These are phyloP conservation scores for Sisyra nigra DNA, from an alignment of 2,888 invertebrate genomes.

Conservation along the genomic window DNA sequence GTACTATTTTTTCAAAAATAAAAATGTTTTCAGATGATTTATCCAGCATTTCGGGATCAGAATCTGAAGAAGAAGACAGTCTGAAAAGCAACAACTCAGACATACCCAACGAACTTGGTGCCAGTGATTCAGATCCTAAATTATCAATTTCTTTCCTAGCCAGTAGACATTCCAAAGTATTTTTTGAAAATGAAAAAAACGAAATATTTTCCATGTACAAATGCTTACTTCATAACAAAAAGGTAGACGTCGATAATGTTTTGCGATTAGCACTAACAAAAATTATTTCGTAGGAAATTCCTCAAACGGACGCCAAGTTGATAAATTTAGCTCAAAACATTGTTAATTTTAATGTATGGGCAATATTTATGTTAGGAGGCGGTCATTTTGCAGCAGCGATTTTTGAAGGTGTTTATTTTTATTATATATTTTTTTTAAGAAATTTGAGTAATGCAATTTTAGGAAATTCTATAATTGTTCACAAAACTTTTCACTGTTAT, in stretches of 20 bases:
- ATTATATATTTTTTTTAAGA: constrained; percentile 21
- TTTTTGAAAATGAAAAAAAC: constrained; percentile 48
- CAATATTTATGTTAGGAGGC: constrained; percentile 67
- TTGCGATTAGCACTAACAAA: too few species aligned
- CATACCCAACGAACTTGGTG: constrained; percentile 16
- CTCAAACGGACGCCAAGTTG: constrained; percentile 21
- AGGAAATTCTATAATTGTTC: constrained; percentile 35
- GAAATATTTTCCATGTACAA: constrained; percentile 59
- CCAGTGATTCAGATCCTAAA: constrained; percentile 6
- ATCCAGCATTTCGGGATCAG: constrained; percentile 50
- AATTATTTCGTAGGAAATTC: constrained; percentile 20
- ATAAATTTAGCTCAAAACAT: constrained; percentile 19
- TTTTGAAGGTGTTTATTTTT: constrained; percentile 32
- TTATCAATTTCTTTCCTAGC: constrained; percentile 14
- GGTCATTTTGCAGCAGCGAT: constrained; percentile 68
- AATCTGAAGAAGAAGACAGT: constrained; percentile 30
- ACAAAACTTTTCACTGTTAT: constrained; percentile 77
- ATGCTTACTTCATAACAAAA: constrained; percentile 54
- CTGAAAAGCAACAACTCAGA: too few species aligned
- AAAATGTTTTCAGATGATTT: constrained; percentile 33
- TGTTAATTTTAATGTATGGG: constrained; percentile 39
- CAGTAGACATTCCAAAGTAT: constrained; percentile 54
- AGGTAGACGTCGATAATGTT: constrained; percentile 28
- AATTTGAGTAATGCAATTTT: constrained; percentile 7
- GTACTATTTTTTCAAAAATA: background rate